Conservation (phyloP, 2,113 vertebrate genomes). For the Microcebus murinus region DNA sequence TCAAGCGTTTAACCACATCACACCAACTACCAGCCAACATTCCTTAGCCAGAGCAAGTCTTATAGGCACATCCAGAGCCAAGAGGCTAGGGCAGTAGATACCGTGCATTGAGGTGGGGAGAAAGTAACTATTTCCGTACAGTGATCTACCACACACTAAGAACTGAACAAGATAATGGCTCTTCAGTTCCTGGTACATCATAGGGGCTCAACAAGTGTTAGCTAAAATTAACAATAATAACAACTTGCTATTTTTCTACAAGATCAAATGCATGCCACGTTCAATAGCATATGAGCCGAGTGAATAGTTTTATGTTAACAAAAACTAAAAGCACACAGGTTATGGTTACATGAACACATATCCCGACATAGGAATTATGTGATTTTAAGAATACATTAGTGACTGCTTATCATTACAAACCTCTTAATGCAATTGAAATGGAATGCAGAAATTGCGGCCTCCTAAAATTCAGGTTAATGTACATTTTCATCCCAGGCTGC, state of each 20-base stretch:
- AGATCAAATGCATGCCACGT: constrained; percentile 59
- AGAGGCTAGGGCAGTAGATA: not conserved
- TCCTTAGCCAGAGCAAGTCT: not conserved
- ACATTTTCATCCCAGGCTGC: not conserved
- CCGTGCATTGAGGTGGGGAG: not conserved
- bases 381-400: constrained; percentile 63
- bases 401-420: constrained; percentile 62
- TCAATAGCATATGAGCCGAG: constrained; percentile 54
- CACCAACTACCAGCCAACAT: not conserved
- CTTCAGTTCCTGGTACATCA: not conserved
- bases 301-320: constrained; percentile 66
- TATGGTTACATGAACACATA: constrained; percentile 68
- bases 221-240: not conserved
- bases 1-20: not conserved
- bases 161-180: not conserved
- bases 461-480: constrained; percentile 51
- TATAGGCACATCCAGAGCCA: not conserved
- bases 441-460: not conserved
- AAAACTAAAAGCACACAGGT: constrained; percentile 66
- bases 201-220: not conserved
- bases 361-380: constrained; percentile 51
- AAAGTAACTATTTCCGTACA: not conserved
- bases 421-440: constrained; percentile 45
- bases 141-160: not conserved
- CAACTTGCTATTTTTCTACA: not conserved